Base-by-base conservation (phyloP, 2,888 invertebrate genomes). In the Pristionchus entomophagus region DNA sequence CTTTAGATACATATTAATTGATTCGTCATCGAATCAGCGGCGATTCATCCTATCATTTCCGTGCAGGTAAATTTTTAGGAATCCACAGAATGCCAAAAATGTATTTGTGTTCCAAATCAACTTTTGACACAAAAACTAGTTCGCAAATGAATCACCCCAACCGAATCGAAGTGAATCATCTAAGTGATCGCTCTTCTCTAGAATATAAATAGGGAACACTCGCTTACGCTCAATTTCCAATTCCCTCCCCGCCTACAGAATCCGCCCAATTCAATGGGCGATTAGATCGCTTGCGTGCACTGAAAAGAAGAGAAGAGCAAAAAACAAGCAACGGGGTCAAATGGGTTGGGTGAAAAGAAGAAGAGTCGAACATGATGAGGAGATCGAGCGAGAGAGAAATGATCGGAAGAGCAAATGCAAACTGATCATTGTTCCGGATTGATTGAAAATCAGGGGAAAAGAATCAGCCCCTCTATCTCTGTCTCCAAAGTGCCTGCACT, bases 331-430 rank as follows among this genome's bases (percentile, higher is more conserved):
- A 65, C 38, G 65, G 38, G 65, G 65, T 65, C 65, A 65, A 65
- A 65, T 35, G 65, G 65, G 65, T 17, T 29, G 65, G 35, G 17
- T 65, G 65, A 65, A 65, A 65, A 65, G 65, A 65, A 65, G 65
- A 65, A 35, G 35, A 35, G 26, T 10, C 26, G 26, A 73, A 45
- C 3, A 41, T n/a, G 69, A 41, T 35, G 41, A 73, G 41, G 41
- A 41, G 73, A 73, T 41, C 45, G n/a, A 73, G 8, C 38, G 41
- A 41, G 26, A 5, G 56, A 56, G n/a, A 19, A 26, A 73, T 45
- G 41, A 45, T 73, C n/a, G 69, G 22, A 69, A 73, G 41, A 41
- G 0, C 41, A 73, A 73, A 38, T 41, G 73, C 38, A 38, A 73
- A 45, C 41, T 73, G 38, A 73, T 41, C 41, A 45, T 1, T 38